A percentile compares a stretch with the other conserved stretches of the same genome.
Evolutionary conservation across 2,797 vertebrate genomes (phyloP).

Genomic region (Clarias pachynema): DNA sequence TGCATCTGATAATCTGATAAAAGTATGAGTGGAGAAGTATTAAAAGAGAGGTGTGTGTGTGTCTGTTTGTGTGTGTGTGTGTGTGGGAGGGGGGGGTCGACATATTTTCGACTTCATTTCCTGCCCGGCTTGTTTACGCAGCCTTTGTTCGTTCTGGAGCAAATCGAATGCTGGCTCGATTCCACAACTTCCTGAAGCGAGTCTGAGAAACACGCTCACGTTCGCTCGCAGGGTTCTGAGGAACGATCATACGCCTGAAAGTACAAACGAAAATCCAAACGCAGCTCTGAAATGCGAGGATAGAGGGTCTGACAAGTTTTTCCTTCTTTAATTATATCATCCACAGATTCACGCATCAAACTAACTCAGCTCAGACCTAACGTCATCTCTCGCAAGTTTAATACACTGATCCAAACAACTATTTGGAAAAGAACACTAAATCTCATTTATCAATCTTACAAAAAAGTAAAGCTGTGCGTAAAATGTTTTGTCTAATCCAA

Average conservation of each 20-base stretch:
- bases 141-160: constrained; percentile 17
- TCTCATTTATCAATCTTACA: background rate
- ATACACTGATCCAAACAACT: background rate
- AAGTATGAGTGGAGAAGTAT: background rate
- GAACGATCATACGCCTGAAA: background rate
- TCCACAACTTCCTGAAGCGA: constrained; percentile 21
- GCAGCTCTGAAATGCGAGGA: background rate
- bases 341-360: background rate
- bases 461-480: background rate
- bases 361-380: background rate
- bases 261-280: too few relatives aligned
- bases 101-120: constrained; percentile 28
- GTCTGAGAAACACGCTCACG: background rate
- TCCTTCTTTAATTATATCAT: too few relatives aligned
- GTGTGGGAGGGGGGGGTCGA: too few relatives aligned
- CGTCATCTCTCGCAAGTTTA: background rate
- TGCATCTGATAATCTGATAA: background rate
- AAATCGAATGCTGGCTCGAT: background rate
- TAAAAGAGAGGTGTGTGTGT: background rate
- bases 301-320: background rate
- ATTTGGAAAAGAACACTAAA: background rate
- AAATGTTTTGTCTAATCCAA: background rate
- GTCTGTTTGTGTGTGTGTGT: too few relatives aligned
- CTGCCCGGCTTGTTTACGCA: constrained; percentile 26
- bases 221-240: background rate